Base-by-base conservation (phyloP, 2,888 invertebrate species). In the Trisateles emortualis region DNA sequence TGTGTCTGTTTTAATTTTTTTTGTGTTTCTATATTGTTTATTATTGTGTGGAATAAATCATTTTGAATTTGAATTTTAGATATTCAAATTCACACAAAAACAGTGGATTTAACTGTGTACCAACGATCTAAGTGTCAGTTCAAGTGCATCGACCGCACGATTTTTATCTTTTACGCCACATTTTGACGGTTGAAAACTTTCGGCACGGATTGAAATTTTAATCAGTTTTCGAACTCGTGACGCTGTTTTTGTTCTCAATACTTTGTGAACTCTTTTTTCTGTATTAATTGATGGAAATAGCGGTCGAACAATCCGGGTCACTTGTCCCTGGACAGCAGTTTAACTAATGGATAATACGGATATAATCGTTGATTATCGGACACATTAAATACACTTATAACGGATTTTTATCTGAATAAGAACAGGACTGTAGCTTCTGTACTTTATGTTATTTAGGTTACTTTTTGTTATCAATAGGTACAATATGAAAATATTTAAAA, bases 111-210 rank as follows among this genome's bases (percentile, higher is more conserved):
- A 55, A 52, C 55, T 49, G 49, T 11, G 48, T 29, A 43, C 17
- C 36, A 42, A 47, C 35, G 32, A 19, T n/a, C 48, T 41, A 52
- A 36, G 55, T 47, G 55, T 53, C 68, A 57, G 58, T 52, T 40
- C 50, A 76, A 76, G 87, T 82, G 84, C 88, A 80, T 78, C 79
- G 87, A 87, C 87, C 87, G 84, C 76, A 77, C 83, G 78, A 83
- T 56, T 82, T 81, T 81, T 81, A 85, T 83, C 80, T 80, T 85
- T 81, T 81, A 85, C 84, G 87, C 79, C 78, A 81, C 80, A 83
- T 84, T 76, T 87, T 82, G 83, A 81, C 76, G 80, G 76, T 73
- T 84, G 78, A 79, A 79, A 65, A 80, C 76, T 84, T 85, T 84
- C 81, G 83, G 81, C 83, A 87, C 85, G 88, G 83, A 85, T 81